phyloP scores from a whole-genome alignment of 64 coral and sea anemone genomes.

The Pachyseris speciosa region DNA sequence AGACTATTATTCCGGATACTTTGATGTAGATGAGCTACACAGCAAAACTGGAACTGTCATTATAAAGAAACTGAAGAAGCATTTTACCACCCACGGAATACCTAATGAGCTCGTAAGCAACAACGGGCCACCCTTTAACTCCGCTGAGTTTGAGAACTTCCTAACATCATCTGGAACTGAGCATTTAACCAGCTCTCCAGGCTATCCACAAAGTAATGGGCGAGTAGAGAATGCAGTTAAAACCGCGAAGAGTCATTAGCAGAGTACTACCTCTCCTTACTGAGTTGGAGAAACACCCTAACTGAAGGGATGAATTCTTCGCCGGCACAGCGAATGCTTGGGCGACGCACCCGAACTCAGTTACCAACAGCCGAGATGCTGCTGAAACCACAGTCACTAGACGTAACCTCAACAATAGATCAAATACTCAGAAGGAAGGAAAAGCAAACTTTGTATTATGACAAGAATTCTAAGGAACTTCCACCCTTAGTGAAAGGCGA shows the following conservation, averaged over 20 bases:
- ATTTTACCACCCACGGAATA: too few relatives aligned
- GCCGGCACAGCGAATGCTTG: not conserved
- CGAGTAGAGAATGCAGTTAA: not conserved
- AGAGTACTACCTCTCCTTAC: not conserved
- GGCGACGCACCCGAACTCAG: not conserved
- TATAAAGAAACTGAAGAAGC: too few relatives aligned
- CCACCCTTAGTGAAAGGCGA: not conserved
- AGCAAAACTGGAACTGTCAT: not conserved
- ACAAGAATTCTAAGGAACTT: not conserved
- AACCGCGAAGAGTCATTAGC: not conserved
- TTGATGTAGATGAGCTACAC: not conserved
- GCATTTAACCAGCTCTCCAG: not conserved
- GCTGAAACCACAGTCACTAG: not conserved
- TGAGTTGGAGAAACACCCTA: not conserved
- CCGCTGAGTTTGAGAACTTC: not conserved
- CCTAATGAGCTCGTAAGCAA: not conserved
- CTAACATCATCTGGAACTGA: not conserved
- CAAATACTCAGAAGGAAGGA: too few relatives aligned
- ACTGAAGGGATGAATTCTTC: not conserved
- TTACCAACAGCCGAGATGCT: not conserved
- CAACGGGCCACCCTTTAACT: not conserved
- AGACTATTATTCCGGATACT: not conserved
- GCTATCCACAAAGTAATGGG: not conserved
- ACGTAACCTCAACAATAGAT: too few relatives aligned
- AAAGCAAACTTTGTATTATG: not conserved